A percentile compares a stretch with the other conserved stretches of the same genome.
Conservation (phyloP, 2,797 vertebrate species). For the Stomatorhinus walkeri region DNA sequence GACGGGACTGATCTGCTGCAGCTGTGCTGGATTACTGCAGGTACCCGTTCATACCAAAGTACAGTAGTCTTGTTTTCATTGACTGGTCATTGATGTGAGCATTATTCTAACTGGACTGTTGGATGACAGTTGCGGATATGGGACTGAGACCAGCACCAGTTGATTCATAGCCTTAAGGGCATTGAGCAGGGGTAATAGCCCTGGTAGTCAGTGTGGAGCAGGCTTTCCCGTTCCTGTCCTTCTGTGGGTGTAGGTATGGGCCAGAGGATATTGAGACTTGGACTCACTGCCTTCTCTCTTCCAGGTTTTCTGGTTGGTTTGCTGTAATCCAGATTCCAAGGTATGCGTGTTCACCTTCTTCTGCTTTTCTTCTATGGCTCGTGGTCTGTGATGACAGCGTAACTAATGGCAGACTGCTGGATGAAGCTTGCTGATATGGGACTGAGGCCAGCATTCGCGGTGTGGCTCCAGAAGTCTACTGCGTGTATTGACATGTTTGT, state of each 20-base stretch:
- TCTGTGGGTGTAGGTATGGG: background rate
- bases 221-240: background rate
- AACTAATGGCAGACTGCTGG: conserved; percentile 67
- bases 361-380: background rate
- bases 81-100: conserved; percentile 62
- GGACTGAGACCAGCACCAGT: conserved; percentile 62
- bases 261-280: background rate
- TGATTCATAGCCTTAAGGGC: background rate
- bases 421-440: conserved; percentile 98
- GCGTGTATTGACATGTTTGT: background rate
- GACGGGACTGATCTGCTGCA: background rate
- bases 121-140: conserved; percentile 77
- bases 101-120: conserved; percentile 48
- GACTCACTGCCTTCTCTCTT: background rate
- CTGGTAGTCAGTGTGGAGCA: background rate
- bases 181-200: background rate
- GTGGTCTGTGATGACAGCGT: conserved; percentile 75
- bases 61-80: background rate
- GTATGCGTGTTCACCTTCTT: background rate
- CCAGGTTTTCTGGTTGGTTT: background rate
- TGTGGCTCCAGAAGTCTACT: background rate
- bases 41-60: background rate
- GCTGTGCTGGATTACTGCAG: background rate
- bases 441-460: conserved; percentile 70
- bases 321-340: background rate